phyloP scores from a whole-genome alignment of 2,113 vertebrate species.

The Emydocephalus ijimae region DNA sequence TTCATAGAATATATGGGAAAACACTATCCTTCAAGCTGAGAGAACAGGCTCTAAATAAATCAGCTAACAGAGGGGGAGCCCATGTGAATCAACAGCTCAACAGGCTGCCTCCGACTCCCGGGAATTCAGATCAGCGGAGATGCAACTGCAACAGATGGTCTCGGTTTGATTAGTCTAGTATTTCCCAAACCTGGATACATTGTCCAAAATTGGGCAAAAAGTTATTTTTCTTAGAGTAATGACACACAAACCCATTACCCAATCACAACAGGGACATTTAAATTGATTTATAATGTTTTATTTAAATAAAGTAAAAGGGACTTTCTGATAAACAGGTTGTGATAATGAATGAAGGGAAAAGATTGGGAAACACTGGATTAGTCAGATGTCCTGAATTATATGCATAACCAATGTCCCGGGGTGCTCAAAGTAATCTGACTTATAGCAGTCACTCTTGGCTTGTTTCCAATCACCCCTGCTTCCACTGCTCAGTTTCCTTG shows the following conservation, averaged over 20 bases:
- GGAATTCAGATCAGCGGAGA: neutral
- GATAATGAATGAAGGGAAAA: neutral
- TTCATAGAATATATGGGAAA: neutral
- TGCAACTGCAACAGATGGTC: slow-evolving; percentile 3
- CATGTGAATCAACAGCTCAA: neutral
- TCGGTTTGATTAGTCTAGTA: neutral
- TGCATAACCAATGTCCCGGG: neutral
- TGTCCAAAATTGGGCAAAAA: neutral
- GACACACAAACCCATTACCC: neutral
- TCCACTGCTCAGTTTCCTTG: neutral
- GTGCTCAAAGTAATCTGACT: neutral
- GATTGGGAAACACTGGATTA: neutral
- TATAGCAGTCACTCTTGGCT: neutral
- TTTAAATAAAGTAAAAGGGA: neutral
- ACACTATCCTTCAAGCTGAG: neutral
- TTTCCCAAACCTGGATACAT: neutral
- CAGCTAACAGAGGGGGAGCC: neutral
- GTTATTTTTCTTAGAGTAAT: neutral
- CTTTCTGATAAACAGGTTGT: neutral
- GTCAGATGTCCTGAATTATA: neutral
- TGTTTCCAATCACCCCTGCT: neutral
- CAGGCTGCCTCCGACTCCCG: neutral
- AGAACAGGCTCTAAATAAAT: neutral
- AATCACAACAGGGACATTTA: neutral
- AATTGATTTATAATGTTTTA: neutral